Percentiles rank a stretch among this genome's conserved stretches.
These are phyloP conservation scores for Phacellophora camtschatica DNA, from an alignment of 30 jellyfish, hydroid and myxozoan species.

Conservation along the genomic window DNA sequence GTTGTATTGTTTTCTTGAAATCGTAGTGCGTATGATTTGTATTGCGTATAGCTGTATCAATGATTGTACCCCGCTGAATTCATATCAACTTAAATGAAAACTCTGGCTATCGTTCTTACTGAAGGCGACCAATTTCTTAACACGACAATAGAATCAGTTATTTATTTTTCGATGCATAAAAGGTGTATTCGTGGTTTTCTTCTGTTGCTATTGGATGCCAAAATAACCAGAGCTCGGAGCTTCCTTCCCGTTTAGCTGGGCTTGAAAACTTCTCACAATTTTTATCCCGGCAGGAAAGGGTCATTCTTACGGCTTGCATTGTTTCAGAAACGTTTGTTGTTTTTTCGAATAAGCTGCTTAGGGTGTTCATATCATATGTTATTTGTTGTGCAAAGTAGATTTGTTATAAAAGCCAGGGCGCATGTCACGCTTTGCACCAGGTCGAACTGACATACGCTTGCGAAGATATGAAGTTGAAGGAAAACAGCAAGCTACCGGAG, in stretches of 20 bases:
- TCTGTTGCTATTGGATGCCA: constrained; percentile 69
- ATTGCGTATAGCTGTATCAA: constrained; percentile 54
- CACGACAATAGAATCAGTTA: constrained; percentile 30
- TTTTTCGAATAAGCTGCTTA: constrained; percentile 10
- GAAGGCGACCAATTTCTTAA: constrained; percentile 33
- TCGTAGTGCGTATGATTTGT: background rate
- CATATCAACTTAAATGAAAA: background rate
- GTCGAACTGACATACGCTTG: constrained; percentile 1
- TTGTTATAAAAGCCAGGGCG: background rate
- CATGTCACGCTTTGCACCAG: constrained; percentile 6
- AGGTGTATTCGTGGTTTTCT: constrained; percentile 49
- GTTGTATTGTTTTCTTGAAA: constrained; percentile 15
- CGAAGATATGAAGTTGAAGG: background rate
- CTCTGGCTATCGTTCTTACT: background rate
- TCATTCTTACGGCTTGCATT: constrained; percentile 46
- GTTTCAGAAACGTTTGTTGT: constrained; percentile 20
- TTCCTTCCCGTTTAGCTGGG: constrained; percentile 71
- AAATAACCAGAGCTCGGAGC: constrained; percentile 35
- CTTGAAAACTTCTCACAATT: constrained; percentile 24
- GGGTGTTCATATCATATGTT: background rate
- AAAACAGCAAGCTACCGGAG: background rate
- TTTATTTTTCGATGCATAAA: constrained; percentile 59
- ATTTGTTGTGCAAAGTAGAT: background rate
- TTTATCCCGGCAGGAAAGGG: constrained; percentile 69
- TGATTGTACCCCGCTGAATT: constrained; percentile 56